Evolutionary conservation across 2,888 invertebrate genomes (phyloP).

Genomic region (Archips crataeganus): DNA sequence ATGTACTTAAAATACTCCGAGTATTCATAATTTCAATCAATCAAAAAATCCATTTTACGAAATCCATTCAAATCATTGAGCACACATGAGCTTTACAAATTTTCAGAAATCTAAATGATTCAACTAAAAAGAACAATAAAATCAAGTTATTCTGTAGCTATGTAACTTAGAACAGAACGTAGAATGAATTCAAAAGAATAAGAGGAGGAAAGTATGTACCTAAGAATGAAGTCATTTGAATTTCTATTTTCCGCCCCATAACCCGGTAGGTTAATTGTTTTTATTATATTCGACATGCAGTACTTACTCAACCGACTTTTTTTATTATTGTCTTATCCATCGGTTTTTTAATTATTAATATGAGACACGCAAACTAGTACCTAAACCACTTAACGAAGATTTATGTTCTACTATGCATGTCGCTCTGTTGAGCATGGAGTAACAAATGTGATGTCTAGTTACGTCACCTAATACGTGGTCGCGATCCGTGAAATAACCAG

Average conservation of each 20-base stretch:
- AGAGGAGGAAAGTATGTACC: too few species aligned
- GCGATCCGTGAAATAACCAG: conserved; percentile 29
- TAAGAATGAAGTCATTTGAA: too few species aligned
- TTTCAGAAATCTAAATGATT: too few species aligned
- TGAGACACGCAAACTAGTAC: background rate
- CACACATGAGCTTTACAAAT: background rate
- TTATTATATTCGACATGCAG: too few species aligned
- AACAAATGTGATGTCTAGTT: conserved; percentile 25
- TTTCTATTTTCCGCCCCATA: too few species aligned
- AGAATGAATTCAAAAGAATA: too few species aligned
- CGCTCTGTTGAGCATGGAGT: conserved; percentile 20
- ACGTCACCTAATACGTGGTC: conserved; percentile 18
- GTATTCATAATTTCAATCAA: background rate
- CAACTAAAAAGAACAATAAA: too few species aligned
- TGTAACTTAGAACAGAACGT: too few species aligned
- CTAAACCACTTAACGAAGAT: conserved; percentile 11
- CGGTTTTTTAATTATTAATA: background rate
- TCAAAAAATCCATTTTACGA: background rate
- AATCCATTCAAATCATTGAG: background rate
- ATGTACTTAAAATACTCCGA: background rate
- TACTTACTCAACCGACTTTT: too few species aligned
- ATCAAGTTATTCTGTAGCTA: too few species aligned
- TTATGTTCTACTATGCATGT: background rate
- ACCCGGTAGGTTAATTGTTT: too few species aligned
- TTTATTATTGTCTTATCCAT: background rate